Evolutionary conservation across 2,888 invertebrate genomes (phyloP).

Genomic region (Cepaea hortensis): DNA sequence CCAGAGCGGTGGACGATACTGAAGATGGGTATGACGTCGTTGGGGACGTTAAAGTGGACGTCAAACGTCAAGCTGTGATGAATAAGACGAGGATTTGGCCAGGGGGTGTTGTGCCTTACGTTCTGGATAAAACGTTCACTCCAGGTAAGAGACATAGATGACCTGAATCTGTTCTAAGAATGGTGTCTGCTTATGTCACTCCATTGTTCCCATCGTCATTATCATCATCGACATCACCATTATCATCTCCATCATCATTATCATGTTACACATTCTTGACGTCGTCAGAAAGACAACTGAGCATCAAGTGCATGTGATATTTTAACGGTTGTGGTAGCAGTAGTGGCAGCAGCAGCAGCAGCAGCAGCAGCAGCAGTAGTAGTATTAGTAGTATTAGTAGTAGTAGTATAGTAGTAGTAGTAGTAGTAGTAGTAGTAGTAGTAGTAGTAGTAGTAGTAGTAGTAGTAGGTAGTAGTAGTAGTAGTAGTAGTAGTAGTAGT

Average conservation of each 20-base stretch:
- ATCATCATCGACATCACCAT: background rate
- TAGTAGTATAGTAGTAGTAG: too few relatives aligned
- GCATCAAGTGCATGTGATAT: too few relatives aligned
- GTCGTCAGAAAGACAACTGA: too few relatives aligned
- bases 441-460: too few relatives aligned
- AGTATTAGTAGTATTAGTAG: too few relatives aligned
- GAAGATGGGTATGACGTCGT: background rate
- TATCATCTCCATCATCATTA: too few relatives aligned
- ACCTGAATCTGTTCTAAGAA: background rate
- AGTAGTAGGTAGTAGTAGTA: background rate
- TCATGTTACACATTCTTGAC: too few relatives aligned
- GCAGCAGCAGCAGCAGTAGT: too few relatives aligned
- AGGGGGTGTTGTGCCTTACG: conserved; percentile 4
- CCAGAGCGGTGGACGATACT: background rate
- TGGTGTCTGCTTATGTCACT: background rate
- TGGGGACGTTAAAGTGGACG: background rate
- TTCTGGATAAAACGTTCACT: background rate
- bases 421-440: too few relatives aligned
- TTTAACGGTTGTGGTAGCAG: too few relatives aligned
- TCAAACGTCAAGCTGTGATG: background rate
- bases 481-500: too few relatives aligned
- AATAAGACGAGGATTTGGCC: conserved; percentile 12
- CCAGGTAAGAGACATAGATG: background rate
- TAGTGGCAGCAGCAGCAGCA: too few relatives aligned
- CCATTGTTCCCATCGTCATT: background rate